Evolutionary conservation across 2,888 invertebrate genomes (phyloP), one percentile per base, ranked within the genome.

Genomic region (Gortyna flavago): DNA sequence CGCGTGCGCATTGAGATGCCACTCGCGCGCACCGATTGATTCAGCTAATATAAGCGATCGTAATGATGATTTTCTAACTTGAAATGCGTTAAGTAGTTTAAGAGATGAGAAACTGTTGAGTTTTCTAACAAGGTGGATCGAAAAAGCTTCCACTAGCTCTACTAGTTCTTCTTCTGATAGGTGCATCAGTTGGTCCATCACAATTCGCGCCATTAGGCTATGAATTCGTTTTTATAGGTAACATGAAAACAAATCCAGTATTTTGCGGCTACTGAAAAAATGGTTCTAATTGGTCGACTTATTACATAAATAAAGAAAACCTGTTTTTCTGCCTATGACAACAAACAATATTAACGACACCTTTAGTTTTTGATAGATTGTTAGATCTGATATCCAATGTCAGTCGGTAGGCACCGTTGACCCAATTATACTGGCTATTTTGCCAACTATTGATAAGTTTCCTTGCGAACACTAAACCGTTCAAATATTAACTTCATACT

Each of bases 21-120:
- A 90, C 84, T 91, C 90, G 64, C 1, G 80, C 78, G 82, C 90
- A 85, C 66, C 90, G 92, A 93, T 93, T 93, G 93, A 94, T 93
- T 93, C 92, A 90, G 90, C 90, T 92, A 93, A 93, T 91, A 87
- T 90, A 88, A 89, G 84, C 90, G 85, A 82, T 86, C 79, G 86
- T 90, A 90, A 91, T 89, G 85, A 90, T 89, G 89, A 91, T 90
- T 89, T 89, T 80, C 83, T 85, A 86, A 80, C 84, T 83, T 80
- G 79, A 85, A 86, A 86, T 86, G 81, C 61, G 59, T 81, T 70
- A 80, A 80, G 72, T 81, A 82, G 89, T 80, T 79, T 79, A 54
- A 8, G 35, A 61, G n/a, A 59, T 83, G 48, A 61, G 66, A 77
- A 67, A 62, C 29, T 57, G 32, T 29, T 44, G 16, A 2, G 21